A percentile compares a stretch with the other conserved stretches of the same genome.
These are phyloP conservation scores for Megalops atlanticus DNA, from an alignment of 2,113 vertebrate species.

Conservation along the genomic window DNA sequence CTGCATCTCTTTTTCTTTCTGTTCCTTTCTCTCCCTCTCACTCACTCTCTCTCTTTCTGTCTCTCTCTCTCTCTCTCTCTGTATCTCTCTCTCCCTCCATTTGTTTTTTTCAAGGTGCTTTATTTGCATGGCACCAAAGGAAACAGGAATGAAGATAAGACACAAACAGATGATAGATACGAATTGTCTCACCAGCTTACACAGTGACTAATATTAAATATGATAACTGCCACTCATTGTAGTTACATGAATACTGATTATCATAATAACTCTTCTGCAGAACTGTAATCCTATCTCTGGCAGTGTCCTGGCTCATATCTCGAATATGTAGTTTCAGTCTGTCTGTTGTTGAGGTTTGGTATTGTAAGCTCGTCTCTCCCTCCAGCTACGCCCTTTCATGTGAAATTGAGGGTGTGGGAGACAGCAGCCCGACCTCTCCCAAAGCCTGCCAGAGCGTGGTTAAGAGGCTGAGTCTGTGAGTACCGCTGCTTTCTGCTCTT, in stretches of 20 bases:
- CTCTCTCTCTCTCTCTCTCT: not conserved
- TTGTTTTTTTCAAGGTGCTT: too few species aligned
- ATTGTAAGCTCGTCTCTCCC: conserved; percentile 25
- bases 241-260: too few species aligned
- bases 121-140: too few species aligned
- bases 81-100: not conserved
- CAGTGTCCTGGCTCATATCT: not conserved
- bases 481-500: conserved; percentile 35
- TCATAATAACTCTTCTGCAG: too few species aligned
- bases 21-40: not conserved
- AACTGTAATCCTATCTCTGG: not conserved
- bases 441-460: conserved; percentile 91
- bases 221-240: too few species aligned
- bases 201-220: too few species aligned
- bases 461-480: conserved; percentile 94
- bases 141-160: too few species aligned
- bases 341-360: not conserved
- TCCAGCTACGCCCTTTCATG: conserved; percentile 83
- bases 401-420: conserved; percentile 80
- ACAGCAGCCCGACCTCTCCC: conserved; percentile 77
- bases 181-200: too few species aligned
- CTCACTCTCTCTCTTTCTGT: conserved; percentile 8
- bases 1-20: conserved; percentile 12
- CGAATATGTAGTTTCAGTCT: not conserved
- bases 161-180: too few species aligned